Evolutionary conservation across 53 echinoderm and acorn worm genomes (phyloP).

Genomic region (Astropecten irregularis): DNA sequence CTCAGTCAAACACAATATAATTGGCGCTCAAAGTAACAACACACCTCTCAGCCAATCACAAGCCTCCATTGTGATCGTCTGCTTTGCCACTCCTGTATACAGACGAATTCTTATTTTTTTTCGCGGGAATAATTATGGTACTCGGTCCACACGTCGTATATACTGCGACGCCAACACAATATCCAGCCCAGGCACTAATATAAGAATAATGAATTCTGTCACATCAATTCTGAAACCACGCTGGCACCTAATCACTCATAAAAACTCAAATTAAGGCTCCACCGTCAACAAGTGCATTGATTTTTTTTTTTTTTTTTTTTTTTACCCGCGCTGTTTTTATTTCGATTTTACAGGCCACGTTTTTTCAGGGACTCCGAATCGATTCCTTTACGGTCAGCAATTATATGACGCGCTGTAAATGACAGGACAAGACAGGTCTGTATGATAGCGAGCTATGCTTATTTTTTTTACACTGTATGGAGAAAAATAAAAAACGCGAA

Average conservation of each 20-base stretch:
- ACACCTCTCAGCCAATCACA: too few species aligned
- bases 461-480: background rate
- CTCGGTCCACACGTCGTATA: too few species aligned
- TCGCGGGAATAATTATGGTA: too few species aligned
- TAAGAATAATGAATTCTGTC: constrained; percentile 28
- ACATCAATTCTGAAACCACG: constrained; percentile 1
- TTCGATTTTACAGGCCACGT: background rate
- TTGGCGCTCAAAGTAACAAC: too few species aligned
- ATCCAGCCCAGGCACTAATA: constrained; percentile 2
- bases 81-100: too few species aligned
- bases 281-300: constrained; percentile 27
- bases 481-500: background rate
- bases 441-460: background rate
- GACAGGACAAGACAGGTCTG: background rate
- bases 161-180: too few species aligned
- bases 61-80: too few species aligned
- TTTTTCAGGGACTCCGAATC: background rate
- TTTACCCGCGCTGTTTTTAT: background rate
- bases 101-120: too few species aligned
- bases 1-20: too few species aligned
- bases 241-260: constrained; percentile 43
- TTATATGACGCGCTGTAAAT: background rate
- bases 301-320: too few species aligned
- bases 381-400: background rate
- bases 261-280: constrained; percentile 19